Evolutionary conservation across 2,888 invertebrate species (phyloP).

Genomic region (Amphipoea lucens): DNA sequence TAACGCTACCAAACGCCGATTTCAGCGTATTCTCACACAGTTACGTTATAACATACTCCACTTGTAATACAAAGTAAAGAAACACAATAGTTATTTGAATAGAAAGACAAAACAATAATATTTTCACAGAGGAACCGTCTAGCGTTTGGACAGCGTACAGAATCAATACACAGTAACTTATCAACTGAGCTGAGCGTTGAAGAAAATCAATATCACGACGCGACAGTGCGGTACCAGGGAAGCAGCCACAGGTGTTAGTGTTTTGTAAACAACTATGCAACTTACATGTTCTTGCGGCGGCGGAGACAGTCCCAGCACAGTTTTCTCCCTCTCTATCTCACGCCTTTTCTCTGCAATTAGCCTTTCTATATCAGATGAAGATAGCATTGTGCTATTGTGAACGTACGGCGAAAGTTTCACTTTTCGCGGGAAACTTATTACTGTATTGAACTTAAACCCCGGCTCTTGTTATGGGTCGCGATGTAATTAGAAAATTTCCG

Average conservation of each 20-base stretch:
- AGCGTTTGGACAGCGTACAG: slow-evolving; percentile 48
- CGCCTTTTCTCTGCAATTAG: slow-evolving; percentile 85
- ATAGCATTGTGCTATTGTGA: slow-evolving; percentile 81
- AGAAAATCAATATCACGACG: slow-evolving; percentile 73
- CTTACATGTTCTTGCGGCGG: slow-evolving; percentile 56
- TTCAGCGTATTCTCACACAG: neutral
- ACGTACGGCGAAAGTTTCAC: slow-evolving; percentile 68
- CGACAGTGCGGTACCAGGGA: slow-evolving; percentile 51
- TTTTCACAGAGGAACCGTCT: slow-evolving; percentile 14
- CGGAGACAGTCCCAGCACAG: slow-evolving; percentile 75
- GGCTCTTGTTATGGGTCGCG: neutral
- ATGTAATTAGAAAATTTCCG: neutral
- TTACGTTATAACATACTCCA: neutral
- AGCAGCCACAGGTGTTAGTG: slow-evolving; percentile 73
- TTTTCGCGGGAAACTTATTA: slow-evolving; percentile 71
- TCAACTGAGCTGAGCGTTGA: slow-evolving; percentile 52
- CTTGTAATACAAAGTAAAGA: neutral
- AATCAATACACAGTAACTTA: slow-evolving; percentile 67
- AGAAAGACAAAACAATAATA: slow-evolving; percentile 1
- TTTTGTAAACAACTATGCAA: slow-evolving; percentile 57
- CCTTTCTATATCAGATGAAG: slow-evolving; percentile 82
- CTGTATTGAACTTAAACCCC: slow-evolving; percentile 17
- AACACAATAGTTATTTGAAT: neutral
- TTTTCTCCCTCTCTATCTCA: slow-evolving; percentile 86
- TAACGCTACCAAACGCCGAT: neutral